A percentile compares a stretch with the other conserved stretches of the same genome.
phyloP scores from a whole-genome alignment of 2,113 vertebrate genomes.

The Dolichallabes microphthalmus region DNA sequence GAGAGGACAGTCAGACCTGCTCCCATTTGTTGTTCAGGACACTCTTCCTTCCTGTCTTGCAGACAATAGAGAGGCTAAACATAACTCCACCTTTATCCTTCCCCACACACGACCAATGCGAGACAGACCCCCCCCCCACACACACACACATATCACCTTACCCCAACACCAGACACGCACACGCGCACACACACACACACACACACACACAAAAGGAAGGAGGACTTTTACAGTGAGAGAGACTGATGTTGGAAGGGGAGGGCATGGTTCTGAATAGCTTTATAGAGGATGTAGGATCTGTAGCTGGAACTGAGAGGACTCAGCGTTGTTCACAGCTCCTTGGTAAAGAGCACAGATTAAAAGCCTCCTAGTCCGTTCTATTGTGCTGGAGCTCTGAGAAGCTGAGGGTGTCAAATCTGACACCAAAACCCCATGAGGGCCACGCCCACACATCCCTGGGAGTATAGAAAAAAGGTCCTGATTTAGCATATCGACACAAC shows the following conservation, averaged over 20 bases:
- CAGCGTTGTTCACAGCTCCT: conserved; percentile 35
- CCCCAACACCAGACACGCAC: conserved; percentile 19
- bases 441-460: conserved; percentile 23
- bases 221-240: conserved; percentile 43
- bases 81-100: conserved; percentile 55
- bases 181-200: conserved; percentile 16
- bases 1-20: conserved; percentile 46
- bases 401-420: conserved; percentile 40
- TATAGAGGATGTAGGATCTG: conserved; percentile 53
- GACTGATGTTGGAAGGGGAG: conserved; percentile 24
- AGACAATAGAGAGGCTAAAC: conserved; percentile 74
- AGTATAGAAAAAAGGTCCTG: not conserved
- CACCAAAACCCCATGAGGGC: conserved; percentile 15
- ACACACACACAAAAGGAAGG: conserved; percentile 29
- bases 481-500: not conserved
- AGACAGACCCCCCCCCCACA: conserved; percentile 25
- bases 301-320: conserved; percentile 15
- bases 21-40: conserved; percentile 59
- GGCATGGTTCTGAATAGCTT: conserved; percentile 48
- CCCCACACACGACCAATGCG: conserved; percentile 52
- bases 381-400: conserved; percentile 36
- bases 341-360: conserved; percentile 36
- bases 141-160: not conserved
- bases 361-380: not conserved
- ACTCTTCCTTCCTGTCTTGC: conserved; percentile 73